Base-by-base conservation (phyloP, 2,888 invertebrate species). In the Morinoia aosen region DNA sequence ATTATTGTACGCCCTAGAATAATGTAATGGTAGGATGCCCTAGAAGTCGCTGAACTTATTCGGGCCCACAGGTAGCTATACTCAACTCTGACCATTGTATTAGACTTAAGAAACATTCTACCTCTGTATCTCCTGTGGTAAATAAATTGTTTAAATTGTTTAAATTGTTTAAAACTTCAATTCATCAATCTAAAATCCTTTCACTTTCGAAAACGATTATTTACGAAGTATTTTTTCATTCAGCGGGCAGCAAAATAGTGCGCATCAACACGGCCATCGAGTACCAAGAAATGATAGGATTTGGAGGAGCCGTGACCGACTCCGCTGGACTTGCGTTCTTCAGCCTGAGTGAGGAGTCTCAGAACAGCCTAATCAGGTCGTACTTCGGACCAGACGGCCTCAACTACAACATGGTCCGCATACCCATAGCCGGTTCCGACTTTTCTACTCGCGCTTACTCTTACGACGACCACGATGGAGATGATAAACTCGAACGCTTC, bases 371-470 rank as follows among this genome's bases (percentile, higher is more conserved):
- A 5, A 61, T 95, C 61, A 64, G 64, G 94, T 95, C 97, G 0
- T 98, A 98, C 97, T 98, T 98, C 97, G 98, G 98, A 12, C 97
- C 97, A 0, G 97, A 97, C 96, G 99, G 99, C 14, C 97, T 98
- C 96, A 98, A 98, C 96, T 99, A 99, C 97, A 98, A 98, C 97
- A 97, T 99, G 96, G 98, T 98, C 95, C 98, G 99, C 90, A 98
- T 99, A 12, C 98, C 99, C 0, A 98, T 99, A 96, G 99, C 98
- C 1, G 99, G 99, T 12, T 98, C 98, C 95, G 99, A 99, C 97
- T 99, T 99, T 97, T 99, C 99, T 0, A 98, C 98, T 0, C 98
- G 98, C 0, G 97, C 97, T 10, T 98, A 97, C 97, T 98, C 99
- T 95, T 98, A 99, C 96, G 97, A 97, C 96, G 98, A 98, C 97